A percentile compares a stretch with the other conserved stretches of the same genome.
Conservation (phyloP, 2,113 vertebrate genomes). For the Antidorcas marsupialis region DNA sequence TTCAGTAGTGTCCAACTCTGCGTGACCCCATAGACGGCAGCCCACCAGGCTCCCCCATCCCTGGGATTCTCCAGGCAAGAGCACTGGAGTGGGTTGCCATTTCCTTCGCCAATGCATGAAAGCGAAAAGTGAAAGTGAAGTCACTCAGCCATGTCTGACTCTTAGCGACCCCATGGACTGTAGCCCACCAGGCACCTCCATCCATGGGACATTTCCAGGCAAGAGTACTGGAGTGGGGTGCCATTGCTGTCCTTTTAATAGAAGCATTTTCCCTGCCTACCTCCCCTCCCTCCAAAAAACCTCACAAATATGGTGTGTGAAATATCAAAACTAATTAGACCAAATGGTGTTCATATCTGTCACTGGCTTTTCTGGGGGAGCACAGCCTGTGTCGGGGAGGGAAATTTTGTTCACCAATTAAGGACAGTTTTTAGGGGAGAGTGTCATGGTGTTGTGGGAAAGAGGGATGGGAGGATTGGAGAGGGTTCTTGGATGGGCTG, state of each 20-base stretch:
- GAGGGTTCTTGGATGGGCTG: not conserved
- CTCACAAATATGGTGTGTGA: conserved; percentile 80
- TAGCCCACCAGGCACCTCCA: too few relatives aligned
- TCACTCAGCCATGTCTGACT: too few relatives aligned
- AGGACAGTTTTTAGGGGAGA: conserved; percentile 41
- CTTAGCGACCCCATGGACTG: too few relatives aligned
- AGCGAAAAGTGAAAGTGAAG: too few relatives aligned
- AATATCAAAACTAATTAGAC: conserved; percentile 84
- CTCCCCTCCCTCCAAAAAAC: conserved; percentile 60
- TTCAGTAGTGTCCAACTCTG: too few relatives aligned
- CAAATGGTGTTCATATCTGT: conserved; percentile 82
- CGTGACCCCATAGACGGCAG: too few relatives aligned
- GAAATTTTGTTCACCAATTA: conserved; percentile 76
- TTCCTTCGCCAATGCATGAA: too few relatives aligned
- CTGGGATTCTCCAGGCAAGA: too few relatives aligned
- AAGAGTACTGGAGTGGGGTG: too few relatives aligned
- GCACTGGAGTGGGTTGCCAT: too few relatives aligned
- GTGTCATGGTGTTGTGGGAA: not conserved
- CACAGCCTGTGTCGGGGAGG: conserved; percentile 73
- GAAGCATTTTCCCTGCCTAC: conserved; percentile 48
- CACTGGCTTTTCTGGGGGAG: conserved; percentile 74
- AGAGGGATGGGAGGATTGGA: not conserved
- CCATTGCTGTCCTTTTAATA: conserved; percentile 72
- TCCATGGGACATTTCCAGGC: too few relatives aligned
- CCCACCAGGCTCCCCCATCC: too few relatives aligned